Base-by-base conservation (phyloP, 2,113 vertebrate genomes). In the Psilopsiagon aurifrons region DNA sequence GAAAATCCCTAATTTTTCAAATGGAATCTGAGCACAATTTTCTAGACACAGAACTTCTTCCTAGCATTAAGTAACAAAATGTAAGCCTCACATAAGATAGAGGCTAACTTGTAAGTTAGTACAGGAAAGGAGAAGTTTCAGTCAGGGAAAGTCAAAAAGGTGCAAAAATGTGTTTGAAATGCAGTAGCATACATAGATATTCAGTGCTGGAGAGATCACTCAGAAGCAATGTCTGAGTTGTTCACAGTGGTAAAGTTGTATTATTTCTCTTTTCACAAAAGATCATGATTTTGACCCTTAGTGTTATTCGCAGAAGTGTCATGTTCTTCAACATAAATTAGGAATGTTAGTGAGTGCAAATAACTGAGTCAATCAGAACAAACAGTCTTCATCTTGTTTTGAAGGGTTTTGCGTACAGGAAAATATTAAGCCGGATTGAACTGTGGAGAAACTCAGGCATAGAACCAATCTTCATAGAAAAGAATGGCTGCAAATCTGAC, bases 391-490 rank as follows among this genome's bases (percentile, higher is more conserved):
- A 0, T 87, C 20, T 70, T 64, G 11, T 66, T 84, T 66, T 44
- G 27, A 57, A 67, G 37, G 66, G 8, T 63, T 87, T 79, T 63
- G 23, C 17, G 76, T 31, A 31, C 15, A 74, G 11, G 33, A 71
- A 63, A 49, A 63, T 64, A 55, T 12, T 55, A 47, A 74, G 3
- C 11, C 66, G 6, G 43, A 5, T 5, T 1, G 6, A 74, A 52
- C 11, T 2, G 10, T 14, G 2, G 11, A 81, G 74, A 86, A 57
- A 52, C 4, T 49, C 23, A 81, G n/a, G 16, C 0, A 0, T 62
- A 19, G 33, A 77, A 74, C 3, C 11, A 81, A n/a, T 47, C 23
- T 15, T 2, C 0, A 39, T 7, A 46, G 39, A 55, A 77, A 13
- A 44, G 7, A 22, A 5, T 11, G 54, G 14, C 24, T 81, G 12